Conservation (phyloP, 1,140 invertebrate species). For the Samia ricini region DNA sequence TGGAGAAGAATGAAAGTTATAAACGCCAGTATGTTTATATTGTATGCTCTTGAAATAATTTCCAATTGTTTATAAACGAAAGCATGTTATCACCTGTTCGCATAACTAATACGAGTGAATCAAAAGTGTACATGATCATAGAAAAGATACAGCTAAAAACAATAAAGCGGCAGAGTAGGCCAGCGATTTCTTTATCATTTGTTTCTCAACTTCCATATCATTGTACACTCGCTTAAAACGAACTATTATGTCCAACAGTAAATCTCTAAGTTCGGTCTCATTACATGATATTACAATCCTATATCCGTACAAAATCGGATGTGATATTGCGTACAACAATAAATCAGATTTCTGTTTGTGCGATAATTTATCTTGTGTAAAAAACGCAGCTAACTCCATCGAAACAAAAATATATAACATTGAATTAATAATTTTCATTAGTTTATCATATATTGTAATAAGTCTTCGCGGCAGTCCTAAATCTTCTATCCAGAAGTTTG, state of each 20-base stretch:
- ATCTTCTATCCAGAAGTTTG: constrained; percentile 26
- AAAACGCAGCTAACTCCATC: constrained; percentile 26
- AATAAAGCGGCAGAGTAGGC: constrained; percentile 26
- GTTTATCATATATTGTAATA: constrained; percentile 14
- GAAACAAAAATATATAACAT: constrained; percentile 23
- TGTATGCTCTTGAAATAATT: too few relatives aligned
- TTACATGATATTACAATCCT: constrained; percentile 22
- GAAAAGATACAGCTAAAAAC: constrained; percentile 13
- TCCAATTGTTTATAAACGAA: too few relatives aligned
- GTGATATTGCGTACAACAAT: constrained; percentile 27
- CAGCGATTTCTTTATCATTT: constrained; percentile 29
- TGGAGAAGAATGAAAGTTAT: too few relatives aligned
- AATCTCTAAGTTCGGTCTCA: constrained; percentile 15
- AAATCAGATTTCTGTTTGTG: constrained; percentile 32
- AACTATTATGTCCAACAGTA: constrained; percentile 31
- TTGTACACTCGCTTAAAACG: constrained; percentile 32
- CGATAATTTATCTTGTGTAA: constrained; percentile 29
- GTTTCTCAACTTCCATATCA: constrained; percentile 29
- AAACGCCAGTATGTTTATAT: too few relatives aligned
- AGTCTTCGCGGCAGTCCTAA: constrained; percentile 12
- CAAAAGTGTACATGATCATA: constrained; percentile 31
- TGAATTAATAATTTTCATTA: constrained; percentile 8
- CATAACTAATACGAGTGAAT: constrained; percentile 23
- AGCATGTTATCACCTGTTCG: constrained; percentile 16
- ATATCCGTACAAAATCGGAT: constrained; percentile 29